phyloP scores from a whole-genome alignment of 2,888 invertebrate species.

The Mythimna albipuncta region DNA sequence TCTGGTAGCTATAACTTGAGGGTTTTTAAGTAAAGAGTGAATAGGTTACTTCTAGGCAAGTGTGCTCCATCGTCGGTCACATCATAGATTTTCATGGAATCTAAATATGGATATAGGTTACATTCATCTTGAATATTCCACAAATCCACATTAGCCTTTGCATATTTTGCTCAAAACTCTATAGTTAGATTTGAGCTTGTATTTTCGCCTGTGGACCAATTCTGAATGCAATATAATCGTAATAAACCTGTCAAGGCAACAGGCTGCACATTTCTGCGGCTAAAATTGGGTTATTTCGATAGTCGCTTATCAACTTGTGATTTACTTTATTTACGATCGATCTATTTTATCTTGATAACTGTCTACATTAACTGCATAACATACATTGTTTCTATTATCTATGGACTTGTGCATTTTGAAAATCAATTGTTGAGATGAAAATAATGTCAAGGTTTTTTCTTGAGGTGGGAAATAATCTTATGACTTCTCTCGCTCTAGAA shows the following conservation, averaged over 20 bases:
- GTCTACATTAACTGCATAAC: constrained; percentile 3
- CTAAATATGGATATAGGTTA: background rate
- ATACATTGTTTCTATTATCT: constrained; percentile 7
- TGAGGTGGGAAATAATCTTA: no score
- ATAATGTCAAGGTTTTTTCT: no score
- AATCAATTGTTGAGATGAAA: background rate
- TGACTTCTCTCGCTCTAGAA: no score
- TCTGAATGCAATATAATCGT: constrained; percentile 18
- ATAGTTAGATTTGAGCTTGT: background rate
- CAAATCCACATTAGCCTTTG: background rate
- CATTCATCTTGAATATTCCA: background rate
- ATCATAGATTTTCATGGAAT: background rate
- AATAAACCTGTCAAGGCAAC: constrained; percentile 34
- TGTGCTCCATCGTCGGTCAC: no score
- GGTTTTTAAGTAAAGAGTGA: no score
- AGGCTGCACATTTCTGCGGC: constrained; percentile 16
- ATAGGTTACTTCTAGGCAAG: no score
- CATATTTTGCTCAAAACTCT: constrained; percentile 11
- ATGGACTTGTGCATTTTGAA: background rate
- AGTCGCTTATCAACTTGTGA: constrained; percentile 27
- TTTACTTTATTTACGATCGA: constrained; percentile 21
- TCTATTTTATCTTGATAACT: constrained; percentile 26
- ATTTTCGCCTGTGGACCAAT: constrained; percentile 20
- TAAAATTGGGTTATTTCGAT: constrained; percentile 28
- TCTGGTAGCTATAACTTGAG: no score